Percentiles rank a stretch among this genome's conserved stretches.
Conservation (phyloP, 2,888 invertebrate genomes). For the Pachliopta kotzebuea region DNA sequence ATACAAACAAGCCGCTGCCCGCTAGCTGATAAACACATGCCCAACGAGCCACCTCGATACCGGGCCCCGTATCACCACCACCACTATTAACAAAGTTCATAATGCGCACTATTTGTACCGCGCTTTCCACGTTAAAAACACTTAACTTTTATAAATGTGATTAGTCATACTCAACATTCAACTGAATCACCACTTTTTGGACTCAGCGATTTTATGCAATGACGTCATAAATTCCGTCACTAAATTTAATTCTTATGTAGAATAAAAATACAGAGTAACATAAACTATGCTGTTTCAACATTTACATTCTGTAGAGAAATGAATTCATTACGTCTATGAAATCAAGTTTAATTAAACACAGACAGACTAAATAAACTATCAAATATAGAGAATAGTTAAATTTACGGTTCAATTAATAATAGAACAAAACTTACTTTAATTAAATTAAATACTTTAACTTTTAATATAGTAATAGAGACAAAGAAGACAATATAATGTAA, state of each 20-base stretch:
- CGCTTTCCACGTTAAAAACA: slow-evolving; percentile 12
- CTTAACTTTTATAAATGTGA: slow-evolving; percentile 29
- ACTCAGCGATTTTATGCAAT: slow-evolving; percentile 30
- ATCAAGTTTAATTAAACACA: not conserved
- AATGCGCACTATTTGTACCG: slow-evolving; percentile 21
- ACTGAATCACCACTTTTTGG: slow-evolving; percentile 41
- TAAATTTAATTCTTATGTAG: slow-evolving; percentile 3
- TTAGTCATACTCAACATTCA: slow-evolving; percentile 37
- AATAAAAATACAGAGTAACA: not conserved
- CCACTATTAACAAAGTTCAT: slow-evolving; percentile 18
- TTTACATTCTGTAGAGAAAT: no score
- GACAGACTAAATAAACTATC: no score
- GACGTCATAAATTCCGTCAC: slow-evolving; percentile 28
- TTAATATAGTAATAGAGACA: no score
- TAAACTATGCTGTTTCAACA: no score
- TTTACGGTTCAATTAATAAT: no score
- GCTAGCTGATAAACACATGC: slow-evolving; percentile 41
- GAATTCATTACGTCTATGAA: not conserved
- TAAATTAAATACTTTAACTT: no score
- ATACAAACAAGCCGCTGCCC: slow-evolving; percentile 64
- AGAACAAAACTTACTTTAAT: no score
- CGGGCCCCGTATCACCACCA: slow-evolving; percentile 30
- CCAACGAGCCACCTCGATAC: slow-evolving; percentile 33
- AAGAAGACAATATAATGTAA: no score
- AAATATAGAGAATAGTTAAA: no score